Evolutionary conservation across 1,140 invertebrate species (phyloP).

Genomic region (Fopius arisanus): DNA sequence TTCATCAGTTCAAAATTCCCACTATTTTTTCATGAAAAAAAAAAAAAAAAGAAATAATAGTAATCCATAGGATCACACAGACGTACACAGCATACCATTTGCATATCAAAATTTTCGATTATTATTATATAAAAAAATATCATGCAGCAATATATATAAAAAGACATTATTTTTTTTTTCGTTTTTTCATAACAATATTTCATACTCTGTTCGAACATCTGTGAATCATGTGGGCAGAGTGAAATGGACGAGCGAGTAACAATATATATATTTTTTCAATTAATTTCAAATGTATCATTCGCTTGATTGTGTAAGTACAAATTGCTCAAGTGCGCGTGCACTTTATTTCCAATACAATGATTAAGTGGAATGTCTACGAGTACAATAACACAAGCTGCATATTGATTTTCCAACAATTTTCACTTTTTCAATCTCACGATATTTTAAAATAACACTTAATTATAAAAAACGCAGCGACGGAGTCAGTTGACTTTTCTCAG

Average conservation of each 20-base stretch:
- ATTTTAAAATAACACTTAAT: neutral
- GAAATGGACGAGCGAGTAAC: neutral
- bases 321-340: too few species aligned
- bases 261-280: too few species aligned
- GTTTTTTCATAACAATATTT: neutral
- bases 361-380: neutral
- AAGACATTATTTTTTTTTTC: slow-evolving; percentile 4
- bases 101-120: slow-evolving; percentile 2
- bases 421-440: neutral
- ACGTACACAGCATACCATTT: slow-evolving; percentile 5
- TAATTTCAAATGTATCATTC: neutral
- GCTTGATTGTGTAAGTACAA: neutral
- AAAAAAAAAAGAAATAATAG: neutral
- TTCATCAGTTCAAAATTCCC: neutral
- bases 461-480: neutral
- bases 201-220: neutral
- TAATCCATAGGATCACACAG: slow-evolving; percentile 5
- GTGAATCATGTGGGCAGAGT: neutral
- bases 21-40: slow-evolving; percentile 1
- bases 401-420: neutral
- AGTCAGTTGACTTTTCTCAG: slow-evolving; percentile 2
- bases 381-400: neutral
- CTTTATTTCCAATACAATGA: too few species aligned
- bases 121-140: slow-evolving; percentile 11
- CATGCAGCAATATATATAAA: slow-evolving; percentile 9